phyloP scores from a whole-genome alignment of 2,797 vertebrate genomes.

The Oreonectes daqikongensis region DNA sequence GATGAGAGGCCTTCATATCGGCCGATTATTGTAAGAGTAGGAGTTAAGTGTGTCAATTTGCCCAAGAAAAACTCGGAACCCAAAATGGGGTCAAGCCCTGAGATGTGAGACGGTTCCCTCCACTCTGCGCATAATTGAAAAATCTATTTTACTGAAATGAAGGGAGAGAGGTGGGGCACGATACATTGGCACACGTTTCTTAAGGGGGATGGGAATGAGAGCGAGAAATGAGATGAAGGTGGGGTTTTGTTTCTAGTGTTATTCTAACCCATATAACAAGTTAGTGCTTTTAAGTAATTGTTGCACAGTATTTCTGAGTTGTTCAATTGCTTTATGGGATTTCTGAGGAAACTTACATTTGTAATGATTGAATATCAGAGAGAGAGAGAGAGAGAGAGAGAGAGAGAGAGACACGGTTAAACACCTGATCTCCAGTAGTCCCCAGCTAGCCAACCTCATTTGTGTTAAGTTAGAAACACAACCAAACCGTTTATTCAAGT shows the following conservation, averaged over 20 bases:
- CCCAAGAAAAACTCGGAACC: constrained; percentile 57
- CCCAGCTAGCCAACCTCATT: constrained; percentile 32
- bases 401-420: constrained; percentile 21
- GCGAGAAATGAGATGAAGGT: not conserved
- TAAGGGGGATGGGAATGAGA: constrained; percentile 34
- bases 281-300: not conserved
- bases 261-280: not conserved
- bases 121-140: constrained; percentile 81
- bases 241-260: not conserved
- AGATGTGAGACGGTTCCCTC: constrained; percentile 80
- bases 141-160: constrained; percentile 82
- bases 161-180: constrained; percentile 62
- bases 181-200: constrained; percentile 65
- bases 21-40: constrained; percentile 57
- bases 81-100: constrained; percentile 78
- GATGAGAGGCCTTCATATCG: constrained; percentile 54
- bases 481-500: constrained; percentile 1
- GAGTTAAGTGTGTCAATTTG: constrained; percentile 64
- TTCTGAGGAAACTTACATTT: not conserved
- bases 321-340: constrained; percentile 2
- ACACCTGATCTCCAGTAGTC: constrained; percentile 38
- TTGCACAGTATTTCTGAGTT: not conserved
- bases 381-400: constrained; percentile 8
- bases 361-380: constrained; percentile 10
- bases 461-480: constrained; percentile 27